Evolutionary conservation across 2,888 invertebrate genomes (phyloP).

Genomic region (Plusia festucae): DNA sequence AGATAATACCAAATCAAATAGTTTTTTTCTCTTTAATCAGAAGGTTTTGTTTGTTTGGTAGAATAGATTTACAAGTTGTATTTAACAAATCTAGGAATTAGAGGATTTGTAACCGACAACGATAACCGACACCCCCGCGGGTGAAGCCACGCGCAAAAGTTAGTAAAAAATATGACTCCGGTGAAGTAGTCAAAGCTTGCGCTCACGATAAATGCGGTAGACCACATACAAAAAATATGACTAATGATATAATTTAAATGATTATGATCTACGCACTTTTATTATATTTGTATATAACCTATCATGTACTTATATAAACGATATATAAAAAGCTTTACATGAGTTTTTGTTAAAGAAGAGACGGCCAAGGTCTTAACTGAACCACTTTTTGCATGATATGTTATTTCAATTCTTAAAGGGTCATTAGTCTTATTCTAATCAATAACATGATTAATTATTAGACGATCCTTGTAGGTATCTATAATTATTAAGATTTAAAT

Average conservation of each 20-base stretch:
- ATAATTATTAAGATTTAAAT: neutral
- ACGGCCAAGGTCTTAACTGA: neutral
- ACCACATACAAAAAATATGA: neutral
- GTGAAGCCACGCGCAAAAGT: too few relatives aligned
- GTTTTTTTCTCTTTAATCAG: too few relatives aligned
- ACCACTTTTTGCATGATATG: neutral
- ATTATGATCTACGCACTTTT: neutral
- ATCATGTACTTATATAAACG: neutral
- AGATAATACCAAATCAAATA: neutral
- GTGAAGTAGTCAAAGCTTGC: too few relatives aligned
- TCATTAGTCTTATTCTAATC: conserved; percentile 1
- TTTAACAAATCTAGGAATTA: too few relatives aligned
- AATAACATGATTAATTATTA: neutral
- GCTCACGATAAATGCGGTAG: too few relatives aligned
- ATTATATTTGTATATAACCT: too few relatives aligned
- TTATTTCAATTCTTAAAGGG: neutral
- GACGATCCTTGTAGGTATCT: neutral
- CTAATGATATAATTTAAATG: neutral
- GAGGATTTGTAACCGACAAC: too few relatives aligned
- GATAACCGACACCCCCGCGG: too few relatives aligned
- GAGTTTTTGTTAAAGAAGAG: neutral
- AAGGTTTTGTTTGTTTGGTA: too few relatives aligned
- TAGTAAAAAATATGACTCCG: too few relatives aligned
- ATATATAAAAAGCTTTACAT: neutral
- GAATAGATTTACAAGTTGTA: too few relatives aligned